Evolutionary conservation across 2,113 vertebrate genomes (phyloP).

Genomic region (Athene cunicularia): DNA sequence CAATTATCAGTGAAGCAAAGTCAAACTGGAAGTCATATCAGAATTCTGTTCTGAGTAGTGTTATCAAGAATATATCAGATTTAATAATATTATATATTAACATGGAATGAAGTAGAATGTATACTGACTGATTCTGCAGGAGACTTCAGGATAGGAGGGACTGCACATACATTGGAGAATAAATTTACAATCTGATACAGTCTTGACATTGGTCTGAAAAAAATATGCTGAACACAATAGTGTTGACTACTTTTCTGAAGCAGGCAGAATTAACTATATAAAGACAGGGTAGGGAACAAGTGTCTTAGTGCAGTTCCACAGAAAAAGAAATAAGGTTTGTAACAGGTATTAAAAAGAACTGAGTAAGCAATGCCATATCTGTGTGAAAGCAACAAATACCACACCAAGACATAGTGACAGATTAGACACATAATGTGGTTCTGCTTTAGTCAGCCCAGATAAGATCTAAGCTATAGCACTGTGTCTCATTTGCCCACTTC

Average conservation of each 20-base stretch:
- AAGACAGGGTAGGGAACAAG: neutral
- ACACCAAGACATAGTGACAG: neutral
- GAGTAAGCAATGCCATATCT: neutral
- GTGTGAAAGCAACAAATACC: neutral
- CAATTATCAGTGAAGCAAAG: neutral
- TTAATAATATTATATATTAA: neutral
- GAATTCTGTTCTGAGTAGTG: rapidly evolving
- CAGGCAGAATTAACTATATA: neutral
- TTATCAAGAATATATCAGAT: neutral
- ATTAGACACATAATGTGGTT: neutral
- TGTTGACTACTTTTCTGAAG: neutral
- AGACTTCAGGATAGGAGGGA: neutral
- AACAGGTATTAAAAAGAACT: neutral
- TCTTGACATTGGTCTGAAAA: neutral
- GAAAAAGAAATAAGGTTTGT: neutral
- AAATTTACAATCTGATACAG: neutral
- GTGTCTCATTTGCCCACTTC: neutral
- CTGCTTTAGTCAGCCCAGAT: neutral
- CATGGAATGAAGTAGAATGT: neutral
- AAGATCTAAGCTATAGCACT: neutral
- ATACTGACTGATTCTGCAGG: neutral
- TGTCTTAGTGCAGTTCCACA: neutral
- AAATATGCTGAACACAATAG: neutral
- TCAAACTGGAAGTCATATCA: neutral
- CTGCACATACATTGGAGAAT: neutral